phyloP scores from a whole-genome alignment of 2,888 invertebrate species.

The Drosophila neutralis region DNA sequence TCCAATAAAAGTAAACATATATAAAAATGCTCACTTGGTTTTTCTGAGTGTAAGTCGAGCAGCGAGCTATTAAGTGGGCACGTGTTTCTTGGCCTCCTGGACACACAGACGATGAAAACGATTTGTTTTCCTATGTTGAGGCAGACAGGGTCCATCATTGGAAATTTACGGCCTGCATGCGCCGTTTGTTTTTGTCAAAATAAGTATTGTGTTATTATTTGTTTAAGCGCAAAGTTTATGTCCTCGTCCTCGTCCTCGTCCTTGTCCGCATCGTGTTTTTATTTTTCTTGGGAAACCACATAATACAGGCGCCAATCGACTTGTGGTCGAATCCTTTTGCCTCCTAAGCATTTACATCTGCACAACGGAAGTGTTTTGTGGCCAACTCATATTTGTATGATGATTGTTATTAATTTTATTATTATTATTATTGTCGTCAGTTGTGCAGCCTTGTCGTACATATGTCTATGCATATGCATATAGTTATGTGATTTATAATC shows the following conservation, averaged over 20 bases:
- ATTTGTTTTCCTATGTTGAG: constrained; percentile 66
- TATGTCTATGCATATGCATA: constrained; percentile 12
- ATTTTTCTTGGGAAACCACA: constrained; percentile 46
- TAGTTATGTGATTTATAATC: constrained; percentile 3
- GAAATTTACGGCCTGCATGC: constrained; percentile 40
- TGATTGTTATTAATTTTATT: neutral
- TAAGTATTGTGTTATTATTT: constrained; percentile 69
- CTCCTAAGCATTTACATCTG: constrained; percentile 72
- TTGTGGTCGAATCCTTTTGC: constrained; percentile 13
- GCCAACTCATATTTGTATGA: neutral
- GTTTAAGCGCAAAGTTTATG: constrained; percentile 60
- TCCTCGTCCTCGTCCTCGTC: constrained; percentile 5
- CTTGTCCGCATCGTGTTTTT: constrained; percentile 9
- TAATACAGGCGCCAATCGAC: constrained; percentile 59
- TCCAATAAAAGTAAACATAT: neutral
- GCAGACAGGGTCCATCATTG: constrained; percentile 54
- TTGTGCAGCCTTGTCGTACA: constrained; percentile 3
- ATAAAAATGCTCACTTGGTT: neutral
- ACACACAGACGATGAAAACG: constrained; percentile 49
- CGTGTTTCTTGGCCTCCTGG: constrained; percentile 56
- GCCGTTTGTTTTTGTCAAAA: constrained; percentile 63
- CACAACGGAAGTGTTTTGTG: constrained; percentile 27
- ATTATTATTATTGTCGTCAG: neutral
- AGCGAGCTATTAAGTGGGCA: constrained; percentile 70
- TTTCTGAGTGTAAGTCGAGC: neutral